Percentiles rank a stretch among this genome's conserved stretches.
These are phyloP conservation scores for Petrocephalus schoutedeni DNA, from an alignment of 2,797 vertebrate genomes.

Conservation along the genomic window DNA sequence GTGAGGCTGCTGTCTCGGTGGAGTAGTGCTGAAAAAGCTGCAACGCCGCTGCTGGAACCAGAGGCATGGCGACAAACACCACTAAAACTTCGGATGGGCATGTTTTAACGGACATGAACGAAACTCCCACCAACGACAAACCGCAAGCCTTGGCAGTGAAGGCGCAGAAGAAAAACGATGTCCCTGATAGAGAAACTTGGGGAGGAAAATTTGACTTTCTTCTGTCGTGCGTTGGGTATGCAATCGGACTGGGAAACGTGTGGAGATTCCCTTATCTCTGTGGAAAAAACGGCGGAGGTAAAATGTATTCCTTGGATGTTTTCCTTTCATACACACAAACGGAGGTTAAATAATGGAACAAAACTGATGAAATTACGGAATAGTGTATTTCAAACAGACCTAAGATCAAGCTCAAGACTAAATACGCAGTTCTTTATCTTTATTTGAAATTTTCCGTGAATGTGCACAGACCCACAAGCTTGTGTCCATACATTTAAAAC, in stretches of 20 bases:
- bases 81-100: conserved; percentile 92
- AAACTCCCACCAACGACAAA: conserved; percentile 86
- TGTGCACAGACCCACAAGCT: background rate
- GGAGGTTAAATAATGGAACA: conserved; percentile 17
- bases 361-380: background rate
- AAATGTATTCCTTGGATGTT: conserved; percentile 48
- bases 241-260: conserved; percentile 96
- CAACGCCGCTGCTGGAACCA: conserved; percentile 65
- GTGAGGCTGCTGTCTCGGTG: conserved; percentile 86
- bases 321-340: conserved; percentile 29
- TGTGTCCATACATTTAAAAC: background rate
- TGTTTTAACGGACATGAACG: conserved; percentile 89
- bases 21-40: conserved; percentile 75
- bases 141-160: conserved; percentile 96
- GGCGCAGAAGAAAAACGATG: conserved; percentile 84
- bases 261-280: conserved; percentile 98
- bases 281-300: conserved; percentile 97
- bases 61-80: conserved; percentile 92
- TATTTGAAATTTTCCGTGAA: conserved; percentile 27
- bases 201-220: conserved; percentile 98
- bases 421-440: background rate
- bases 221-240: conserved; percentile 97
- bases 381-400: background rate
- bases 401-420: background rate
- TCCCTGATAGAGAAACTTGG: conserved; percentile 90